Evolutionary conservation across 2,113 vertebrate genomes (phyloP), one percentile per base, ranked within the genome.

Genomic region (Vulpes vulpes): DNA sequence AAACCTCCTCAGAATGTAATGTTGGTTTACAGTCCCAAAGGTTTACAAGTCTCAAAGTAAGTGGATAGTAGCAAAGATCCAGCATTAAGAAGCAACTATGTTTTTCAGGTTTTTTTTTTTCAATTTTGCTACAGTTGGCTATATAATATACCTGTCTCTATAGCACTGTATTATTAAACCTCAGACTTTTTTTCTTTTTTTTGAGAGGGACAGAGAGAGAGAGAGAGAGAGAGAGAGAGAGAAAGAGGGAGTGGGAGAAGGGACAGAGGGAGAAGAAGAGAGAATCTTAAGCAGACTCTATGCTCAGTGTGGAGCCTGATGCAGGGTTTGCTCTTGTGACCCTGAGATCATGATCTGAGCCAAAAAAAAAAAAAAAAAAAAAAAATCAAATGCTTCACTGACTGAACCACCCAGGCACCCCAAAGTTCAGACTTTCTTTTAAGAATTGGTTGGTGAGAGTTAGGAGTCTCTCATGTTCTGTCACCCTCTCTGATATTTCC

Each of bases 401-500:
- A 69, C 32, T 19, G 67, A 69, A 16, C 17, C 8, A n/a, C 67
- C 32, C 32, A 69, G 32, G 32, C 19, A 16, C 32, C 67, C 14
- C 32, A 95, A 91, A 96, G 60, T n/a, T 74, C 73, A 89, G 55
- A 71, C 27, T 93, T 92, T 96, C 81, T 95, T 83, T 83, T 67
- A 92, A 93, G 53, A 96, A 83, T 25, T 95, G 65, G 30, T 57
- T 82, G 62, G 64, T 88, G 65, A 95, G n/a, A 43, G 43, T 43
- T 43, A 43, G 43, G 43, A 43, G 43, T 43, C 43, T 43, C 43
- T 43, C 43, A 43, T 43, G 43, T 43, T 43, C 43, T 43, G 43
- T 43, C 43, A 43, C 43, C 43, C 43, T 43, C 43, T 43, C 43
- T 43, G 43, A 43, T 43, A 43, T 43, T 43, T 43, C 43, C 43